Evolutionary conservation across 2,797 vertebrate genomes (phyloP), one percentile per base, ranked within the genome.

Genomic region (Acestrorhynchus altus): DNA sequence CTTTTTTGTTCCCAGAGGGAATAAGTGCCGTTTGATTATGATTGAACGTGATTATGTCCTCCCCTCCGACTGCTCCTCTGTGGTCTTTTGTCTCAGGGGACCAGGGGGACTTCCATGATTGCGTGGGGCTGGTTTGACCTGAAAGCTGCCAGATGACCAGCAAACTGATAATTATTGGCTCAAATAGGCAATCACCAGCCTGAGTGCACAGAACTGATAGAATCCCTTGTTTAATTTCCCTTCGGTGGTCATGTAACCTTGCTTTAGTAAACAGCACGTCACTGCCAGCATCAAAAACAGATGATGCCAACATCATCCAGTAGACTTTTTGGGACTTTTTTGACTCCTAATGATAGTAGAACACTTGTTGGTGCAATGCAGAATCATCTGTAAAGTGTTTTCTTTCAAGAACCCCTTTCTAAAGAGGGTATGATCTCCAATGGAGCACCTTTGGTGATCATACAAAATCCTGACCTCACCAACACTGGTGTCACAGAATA

Each of bases 121-220:
- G 65, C 78, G 60, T 68, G 49, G 42, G 64, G 67, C 72, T 49
- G 59, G 66, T 66, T 67, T 81, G 76, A 64, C 68, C 67, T 69
- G 78, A 80, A 84, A 80, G 66, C 67, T 81, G 76, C 57, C 71
- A 68, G 40, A 60, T 80, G 79, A 77, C 74, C 73, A 84, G 72
- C 80, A 81, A 75, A 74, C 72, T 4, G 73, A 64, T 83, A 80
- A 87, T 87, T 83, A 87, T 83, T 81, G 72, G 49, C 77, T 81
- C 54, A 77, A 85, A 82, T 76, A 76, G 64, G 76, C 77, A 85
- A 84, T 87, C 82, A 80, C 77, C 61, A 71, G 66, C 61, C 31
- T 24, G 28, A 71, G 56, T 42, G 26, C 31, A 70, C 63, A 16
- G 52, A 74, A 46, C 35, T 72, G 83, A 83, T 75, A 69, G 77